phyloP scores from a whole-genome alignment of 1,140 invertebrate species.

The Trachymyrmex septentrionalis region DNA sequence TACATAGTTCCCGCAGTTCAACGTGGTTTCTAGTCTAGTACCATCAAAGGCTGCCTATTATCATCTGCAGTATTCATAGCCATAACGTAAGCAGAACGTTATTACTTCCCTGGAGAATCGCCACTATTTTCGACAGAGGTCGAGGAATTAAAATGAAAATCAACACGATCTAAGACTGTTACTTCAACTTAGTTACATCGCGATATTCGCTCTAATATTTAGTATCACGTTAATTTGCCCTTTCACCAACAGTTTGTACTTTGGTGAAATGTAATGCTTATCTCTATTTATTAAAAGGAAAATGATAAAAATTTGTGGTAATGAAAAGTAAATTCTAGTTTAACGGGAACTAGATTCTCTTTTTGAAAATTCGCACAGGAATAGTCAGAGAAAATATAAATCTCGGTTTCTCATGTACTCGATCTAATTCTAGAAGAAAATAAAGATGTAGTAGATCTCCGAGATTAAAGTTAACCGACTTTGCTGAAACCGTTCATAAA shows the following conservation, averaged over 20 bases:
- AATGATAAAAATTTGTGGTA: neutral
- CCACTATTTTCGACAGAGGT: slow-evolving; percentile 2
- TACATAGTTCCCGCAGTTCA: slow-evolving; percentile 36
- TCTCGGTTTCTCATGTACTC: neutral
- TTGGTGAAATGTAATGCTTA: neutral
- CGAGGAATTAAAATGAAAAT: slow-evolving; percentile 24
- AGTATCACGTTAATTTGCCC: neutral
- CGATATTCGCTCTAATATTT: slow-evolving; percentile 9
- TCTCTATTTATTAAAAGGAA: neutral
- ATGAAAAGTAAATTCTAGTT: neutral
- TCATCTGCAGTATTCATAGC: slow-evolving; percentile 41
- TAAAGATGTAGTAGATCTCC: slow-evolving; percentile 26
- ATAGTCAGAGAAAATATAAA: slow-evolving; percentile 21
- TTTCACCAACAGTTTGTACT: neutral
- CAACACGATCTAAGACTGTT: neutral
- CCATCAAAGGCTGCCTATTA: slow-evolving; percentile 18
- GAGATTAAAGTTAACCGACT: slow-evolving; percentile 49
- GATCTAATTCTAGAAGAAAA: slow-evolving; percentile 41
- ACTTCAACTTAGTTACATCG: neutral
- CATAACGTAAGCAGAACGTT: slow-evolving; percentile 27
- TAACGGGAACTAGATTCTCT: neutral
- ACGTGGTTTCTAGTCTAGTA: neutral
- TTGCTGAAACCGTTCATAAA: slow-evolving; percentile 45
- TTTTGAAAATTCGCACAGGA: neutral
- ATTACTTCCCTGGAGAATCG: slow-evolving; percentile 1